These are phyloP conservation scores for Drosophila koepferae DNA, from an alignment of 2,888 invertebrate species.

Conservation along the genomic window DNA sequence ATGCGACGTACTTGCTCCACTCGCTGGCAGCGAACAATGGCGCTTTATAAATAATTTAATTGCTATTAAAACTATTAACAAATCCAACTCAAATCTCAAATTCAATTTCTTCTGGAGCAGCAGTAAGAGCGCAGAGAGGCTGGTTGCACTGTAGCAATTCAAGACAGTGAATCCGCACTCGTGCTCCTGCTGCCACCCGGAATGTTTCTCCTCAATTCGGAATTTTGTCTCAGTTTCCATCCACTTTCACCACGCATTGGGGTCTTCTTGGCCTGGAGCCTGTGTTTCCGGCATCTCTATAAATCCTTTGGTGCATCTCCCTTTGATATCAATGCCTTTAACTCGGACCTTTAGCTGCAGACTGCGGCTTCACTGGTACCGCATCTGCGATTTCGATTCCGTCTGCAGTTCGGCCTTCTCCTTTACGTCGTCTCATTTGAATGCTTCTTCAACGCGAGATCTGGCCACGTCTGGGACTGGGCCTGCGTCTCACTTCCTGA, in stretches of 20 bases:
- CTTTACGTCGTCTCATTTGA: not conserved
- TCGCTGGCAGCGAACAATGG: slow-evolving; percentile 13
- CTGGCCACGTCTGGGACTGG: not conserved
- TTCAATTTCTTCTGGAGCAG: not conserved
- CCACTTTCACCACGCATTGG: too few species aligned
- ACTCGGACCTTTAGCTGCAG: not conserved
- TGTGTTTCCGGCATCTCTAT: too few species aligned
- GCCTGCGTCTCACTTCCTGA: not conserved
- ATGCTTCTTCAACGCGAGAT: not conserved
- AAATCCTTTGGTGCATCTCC: too few species aligned
- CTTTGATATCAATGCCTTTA: too few species aligned
- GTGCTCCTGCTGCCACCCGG: too few species aligned
- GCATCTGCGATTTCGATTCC: not conserved
- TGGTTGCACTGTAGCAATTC: too few species aligned
- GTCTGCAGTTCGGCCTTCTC: not conserved
- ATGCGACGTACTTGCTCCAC: not conserved
- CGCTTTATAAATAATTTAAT: slow-evolving; percentile 38
- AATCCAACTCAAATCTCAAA: not conserved
- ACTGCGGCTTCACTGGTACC: not conserved
- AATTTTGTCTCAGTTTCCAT: too few species aligned
- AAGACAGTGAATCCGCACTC: too few species aligned
- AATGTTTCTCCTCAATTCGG: too few species aligned
- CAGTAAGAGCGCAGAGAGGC: too few species aligned
- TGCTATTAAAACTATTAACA: slow-evolving; percentile 8
- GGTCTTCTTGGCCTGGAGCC: too few species aligned